Conservation (phyloP, 2,113 vertebrate genomes). For the Eulemur rufifrons region DNA sequence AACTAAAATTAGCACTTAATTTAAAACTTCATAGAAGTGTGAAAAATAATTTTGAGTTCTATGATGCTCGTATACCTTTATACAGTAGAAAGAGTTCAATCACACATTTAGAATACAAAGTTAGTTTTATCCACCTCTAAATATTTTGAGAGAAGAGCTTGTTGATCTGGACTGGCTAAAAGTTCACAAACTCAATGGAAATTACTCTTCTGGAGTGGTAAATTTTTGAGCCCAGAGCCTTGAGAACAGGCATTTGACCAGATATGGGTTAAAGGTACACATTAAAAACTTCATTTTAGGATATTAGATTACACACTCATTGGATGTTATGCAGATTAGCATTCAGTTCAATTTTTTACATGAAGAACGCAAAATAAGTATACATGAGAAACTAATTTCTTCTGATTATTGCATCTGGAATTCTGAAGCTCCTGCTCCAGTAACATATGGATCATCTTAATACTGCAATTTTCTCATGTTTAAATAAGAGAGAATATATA, state of each 20-base stretch:
- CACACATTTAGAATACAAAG: constrained; percentile 85
- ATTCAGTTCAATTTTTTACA: constrained; percentile 90
- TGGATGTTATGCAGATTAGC: constrained; percentile 90
- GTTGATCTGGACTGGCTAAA: constrained; percentile 89
- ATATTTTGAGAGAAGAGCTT: constrained; percentile 89
- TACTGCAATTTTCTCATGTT: constrained; percentile 61
- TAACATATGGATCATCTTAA: constrained; percentile 69
- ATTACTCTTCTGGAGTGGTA: constrained; percentile 85
- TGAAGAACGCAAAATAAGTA: constrained; percentile 88
- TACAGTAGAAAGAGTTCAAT: constrained; percentile 89
- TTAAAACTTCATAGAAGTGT: constrained; percentile 92
- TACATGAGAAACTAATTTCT: constrained; percentile 89
- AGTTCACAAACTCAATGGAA: constrained; percentile 92
- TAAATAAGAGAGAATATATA: constrained; percentile 12
- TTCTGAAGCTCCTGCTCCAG: constrained; percentile 88
- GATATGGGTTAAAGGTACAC: constrained; percentile 87
- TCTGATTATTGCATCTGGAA: constrained; percentile 93
- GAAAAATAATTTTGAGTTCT: constrained; percentile 89
- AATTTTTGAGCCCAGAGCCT: constrained; percentile 82
- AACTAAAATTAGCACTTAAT: constrained; percentile 83
- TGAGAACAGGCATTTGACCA: constrained; percentile 83
- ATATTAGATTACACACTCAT: constrained; percentile 90
- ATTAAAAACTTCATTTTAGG: constrained; percentile 91
- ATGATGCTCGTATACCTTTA: constrained; percentile 89
- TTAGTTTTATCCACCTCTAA: constrained; percentile 89